Base-by-base conservation (phyloP, 1,140 invertebrate genomes). In the roundworm (Caenorhabditis elegans) region DNA sequence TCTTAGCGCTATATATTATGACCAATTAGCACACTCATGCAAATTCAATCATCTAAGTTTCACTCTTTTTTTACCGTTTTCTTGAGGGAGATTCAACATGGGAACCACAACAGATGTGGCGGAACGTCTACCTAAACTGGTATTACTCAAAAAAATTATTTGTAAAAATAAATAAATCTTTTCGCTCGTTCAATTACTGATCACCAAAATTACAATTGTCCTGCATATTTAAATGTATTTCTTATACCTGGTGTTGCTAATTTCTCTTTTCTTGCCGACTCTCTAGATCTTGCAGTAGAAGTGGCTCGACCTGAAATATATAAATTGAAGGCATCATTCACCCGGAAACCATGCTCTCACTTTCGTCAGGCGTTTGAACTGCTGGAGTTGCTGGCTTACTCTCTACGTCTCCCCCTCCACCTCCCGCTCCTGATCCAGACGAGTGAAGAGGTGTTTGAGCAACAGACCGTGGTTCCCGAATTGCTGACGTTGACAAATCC, bases 381-480 rank as follows among this genome's bases (percentile, higher is more conserved):
- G 31, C 43, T 3, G 48, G 43, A 13, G 46, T 36, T 10, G 47
- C 48, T 17, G 76, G 76, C 11, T 2, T 8, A 28, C 31, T 11
- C 76, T 48, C 43, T 2, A 46, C 70, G 36, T 76, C 70, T 76
- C 76, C 31, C 4, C 24, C 31, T 13, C 76, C 31, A 10, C 24
- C 31, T 13, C 1, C 22, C 13, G 43, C 43, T 36, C 76, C 28
- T 5, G 43, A 36, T 1, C 43, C 76, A 26, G 76, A 77, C 6
- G 76, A 77, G 17, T 77, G 70, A 22, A 46, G 70, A 48, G 70
- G 48, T 36, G 48, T 39, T 39, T 70, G 60, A 39, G 60, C 60
- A 70, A 70, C 34, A 70, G 60, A 70, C 60, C 60, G 60, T 70
- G 60, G 60, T 39, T 70, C 60, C 22, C 60, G 60, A 39, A 70